Evolutionary conservation across 2,113 vertebrate genomes (phyloP).

Genomic region (Globicephala melas): DNA sequence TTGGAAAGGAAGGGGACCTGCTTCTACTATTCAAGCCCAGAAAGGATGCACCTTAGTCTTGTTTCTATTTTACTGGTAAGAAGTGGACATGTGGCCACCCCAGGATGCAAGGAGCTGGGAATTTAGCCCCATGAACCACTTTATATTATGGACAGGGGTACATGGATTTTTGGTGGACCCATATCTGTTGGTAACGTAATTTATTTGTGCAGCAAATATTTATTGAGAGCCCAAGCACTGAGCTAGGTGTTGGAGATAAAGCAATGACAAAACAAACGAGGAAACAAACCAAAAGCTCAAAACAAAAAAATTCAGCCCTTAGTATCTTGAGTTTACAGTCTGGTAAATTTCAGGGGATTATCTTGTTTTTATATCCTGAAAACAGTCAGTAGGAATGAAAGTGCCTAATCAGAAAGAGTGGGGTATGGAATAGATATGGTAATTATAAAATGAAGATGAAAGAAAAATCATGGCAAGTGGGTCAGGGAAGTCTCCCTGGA

Average conservation of each 20-base stretch:
- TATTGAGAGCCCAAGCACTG: not conserved
- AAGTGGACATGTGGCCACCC: not conserved
- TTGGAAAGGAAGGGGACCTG: not conserved
- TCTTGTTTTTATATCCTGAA: not conserved
- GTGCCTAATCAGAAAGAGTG: not conserved
- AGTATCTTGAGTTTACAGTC: not conserved
- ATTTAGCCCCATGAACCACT: not conserved
- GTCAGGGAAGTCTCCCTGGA: not conserved
- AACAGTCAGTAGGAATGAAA: not conserved
- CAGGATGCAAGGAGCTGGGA: rapidly evolving
- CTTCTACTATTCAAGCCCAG: not conserved
- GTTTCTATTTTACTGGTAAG: not conserved
- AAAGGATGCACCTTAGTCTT: not conserved
- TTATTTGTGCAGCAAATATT: constrained; percentile 5
- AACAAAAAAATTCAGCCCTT: not conserved
- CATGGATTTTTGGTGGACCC: not conserved
- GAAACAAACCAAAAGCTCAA: not conserved
- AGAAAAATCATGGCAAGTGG: not conserved
- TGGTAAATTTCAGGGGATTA: not conserved
- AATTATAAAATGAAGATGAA: not conserved
- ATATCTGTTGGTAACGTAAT: not conserved
- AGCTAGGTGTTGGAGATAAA: not conserved
- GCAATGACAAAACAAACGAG: not conserved
- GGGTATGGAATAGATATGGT: not conserved
- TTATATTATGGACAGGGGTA: not conserved